These are phyloP conservation scores for Carettochelys insculpta DNA, from an alignment of 2,113 vertebrate species.

Conservation along the genomic window DNA sequence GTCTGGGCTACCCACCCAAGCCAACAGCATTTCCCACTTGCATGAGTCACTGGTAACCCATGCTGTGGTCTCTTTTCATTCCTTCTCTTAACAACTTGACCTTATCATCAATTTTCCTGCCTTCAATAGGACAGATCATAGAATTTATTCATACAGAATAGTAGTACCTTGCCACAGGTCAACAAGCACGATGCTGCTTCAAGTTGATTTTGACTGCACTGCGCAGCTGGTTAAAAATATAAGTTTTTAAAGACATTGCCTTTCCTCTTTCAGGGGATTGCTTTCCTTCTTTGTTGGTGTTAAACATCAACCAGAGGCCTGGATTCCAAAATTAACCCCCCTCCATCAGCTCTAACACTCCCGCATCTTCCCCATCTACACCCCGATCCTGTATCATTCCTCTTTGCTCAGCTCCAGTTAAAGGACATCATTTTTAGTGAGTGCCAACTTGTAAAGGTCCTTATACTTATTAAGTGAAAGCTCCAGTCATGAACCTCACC, in stretches of 20 bases:
- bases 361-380: background rate
- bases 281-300: background rate
- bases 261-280: conserved; percentile 16
- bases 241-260: conserved; percentile 43
- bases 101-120: background rate
- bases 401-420: background rate
- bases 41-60: background rate
- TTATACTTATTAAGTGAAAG: background rate
- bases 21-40: background rate
- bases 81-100: conserved; percentile 39
- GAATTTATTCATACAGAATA: background rate
- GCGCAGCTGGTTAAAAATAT: conserved; percentile 33
- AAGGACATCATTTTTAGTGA: background rate
- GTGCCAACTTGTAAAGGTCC: background rate
- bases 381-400: background rate
- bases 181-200: conserved; percentile 35
- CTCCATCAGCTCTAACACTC: background rate
- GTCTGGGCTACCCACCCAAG: background rate
- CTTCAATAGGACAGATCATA: background rate
- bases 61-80: background rate
- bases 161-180: conserved; percentile 1
- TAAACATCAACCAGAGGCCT: background rate
- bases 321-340: background rate
- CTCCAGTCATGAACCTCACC: background rate
- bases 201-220: background rate